Conservation (phyloP, 2,113 vertebrate genomes). For the Cryptomyrus ogoouensis region DNA sequence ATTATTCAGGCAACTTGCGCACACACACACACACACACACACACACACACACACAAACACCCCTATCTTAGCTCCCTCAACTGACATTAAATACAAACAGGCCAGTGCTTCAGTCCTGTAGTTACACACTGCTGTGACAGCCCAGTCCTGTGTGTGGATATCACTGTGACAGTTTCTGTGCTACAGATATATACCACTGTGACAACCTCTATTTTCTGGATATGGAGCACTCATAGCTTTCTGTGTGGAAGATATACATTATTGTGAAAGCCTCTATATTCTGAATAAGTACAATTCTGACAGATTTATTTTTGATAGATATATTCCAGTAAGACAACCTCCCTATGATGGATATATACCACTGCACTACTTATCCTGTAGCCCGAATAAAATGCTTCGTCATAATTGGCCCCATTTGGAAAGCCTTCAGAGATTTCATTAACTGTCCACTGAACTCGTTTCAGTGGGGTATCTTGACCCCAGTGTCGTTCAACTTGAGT, state of each 20-base stretch:
- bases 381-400: neutral
- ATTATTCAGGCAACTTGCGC: neutral
- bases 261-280: neutral
- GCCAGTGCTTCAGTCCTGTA: neutral
- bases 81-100: neutral
- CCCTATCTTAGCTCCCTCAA: neutral
- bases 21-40: neutral
- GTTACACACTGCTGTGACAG: neutral
- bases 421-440: neutral
- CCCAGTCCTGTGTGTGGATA: neutral
- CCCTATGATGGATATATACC: neutral
- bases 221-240: neutral
- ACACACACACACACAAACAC: neutral
- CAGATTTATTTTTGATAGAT: neutral
- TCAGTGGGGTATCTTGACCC: neutral
- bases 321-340: neutral
- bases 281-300: neutral
- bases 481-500: neutral
- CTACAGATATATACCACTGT: neutral
- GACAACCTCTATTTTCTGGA: neutral
- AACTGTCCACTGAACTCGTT: neutral
- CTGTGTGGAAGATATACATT: neutral
- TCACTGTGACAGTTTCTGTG: neutral
- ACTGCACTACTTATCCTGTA: conserved; percentile 22
- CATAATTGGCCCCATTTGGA: neutral